phyloP scores from a whole-genome alignment of 2,113 vertebrate genomes.

The Cavia aperea region DNA sequence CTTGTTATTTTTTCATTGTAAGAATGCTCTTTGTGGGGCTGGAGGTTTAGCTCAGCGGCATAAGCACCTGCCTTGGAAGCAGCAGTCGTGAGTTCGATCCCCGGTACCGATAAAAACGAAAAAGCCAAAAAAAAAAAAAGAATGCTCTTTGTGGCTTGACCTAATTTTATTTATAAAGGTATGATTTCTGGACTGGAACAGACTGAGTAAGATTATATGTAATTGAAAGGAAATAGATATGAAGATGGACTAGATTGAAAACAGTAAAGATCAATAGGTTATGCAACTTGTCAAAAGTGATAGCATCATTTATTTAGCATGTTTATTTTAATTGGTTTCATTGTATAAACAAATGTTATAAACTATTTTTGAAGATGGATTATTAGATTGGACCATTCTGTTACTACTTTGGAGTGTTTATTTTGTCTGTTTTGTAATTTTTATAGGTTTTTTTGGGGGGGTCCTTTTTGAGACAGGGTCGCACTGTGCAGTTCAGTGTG shows the following conservation, averaged over 20 bases:
- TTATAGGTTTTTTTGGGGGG: neutral
- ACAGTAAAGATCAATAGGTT: neutral
- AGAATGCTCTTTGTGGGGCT: neutral
- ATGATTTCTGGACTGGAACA: neutral
- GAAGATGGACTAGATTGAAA: neutral
- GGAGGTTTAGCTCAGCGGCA: too few species aligned
- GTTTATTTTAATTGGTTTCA: neutral
- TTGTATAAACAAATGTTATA: neutral
- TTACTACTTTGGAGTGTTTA: neutral
- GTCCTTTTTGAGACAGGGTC: too few species aligned
- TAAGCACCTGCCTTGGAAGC: too few species aligned
- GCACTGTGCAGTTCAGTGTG: too few species aligned
- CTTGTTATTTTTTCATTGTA: neutral
- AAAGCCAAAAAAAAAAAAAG: too few species aligned
- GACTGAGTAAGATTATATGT: neutral
- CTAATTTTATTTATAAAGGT: neutral
- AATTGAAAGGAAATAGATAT: constrained; percentile 28
- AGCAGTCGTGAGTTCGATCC: too few species aligned
- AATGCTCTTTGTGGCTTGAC: neutral
- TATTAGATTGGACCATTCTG: neutral
- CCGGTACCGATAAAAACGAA: too few species aligned
- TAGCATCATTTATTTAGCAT: neutral
- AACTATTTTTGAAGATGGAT: neutral
- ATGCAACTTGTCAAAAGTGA: neutral
- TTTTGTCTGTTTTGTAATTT: neutral